Evolutionary conservation across 30 jellyfish, hydroid and myxozoan species (phyloP).

Genomic region (Mastigias papua): DNA sequence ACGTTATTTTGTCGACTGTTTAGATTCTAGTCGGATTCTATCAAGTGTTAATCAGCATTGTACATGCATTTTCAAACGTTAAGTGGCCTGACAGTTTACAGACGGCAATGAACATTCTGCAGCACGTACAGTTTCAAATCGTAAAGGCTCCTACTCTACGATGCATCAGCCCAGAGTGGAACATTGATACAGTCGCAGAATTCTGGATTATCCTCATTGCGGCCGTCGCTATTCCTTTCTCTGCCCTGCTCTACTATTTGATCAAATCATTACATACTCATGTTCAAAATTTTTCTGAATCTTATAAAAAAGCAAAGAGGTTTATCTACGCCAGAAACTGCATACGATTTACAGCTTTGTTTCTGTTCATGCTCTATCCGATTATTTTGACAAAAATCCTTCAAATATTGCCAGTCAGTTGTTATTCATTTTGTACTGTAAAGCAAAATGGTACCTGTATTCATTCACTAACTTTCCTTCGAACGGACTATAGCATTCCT

Average conservation of each 20-base stretch:
- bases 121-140: slow-evolving; percentile 25
- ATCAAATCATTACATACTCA: neutral
- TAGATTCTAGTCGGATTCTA: slow-evolving; percentile 21
- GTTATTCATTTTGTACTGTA: slow-evolving; percentile 43
- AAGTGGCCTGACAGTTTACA: neutral
- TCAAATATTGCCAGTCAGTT: slow-evolving; percentile 41
- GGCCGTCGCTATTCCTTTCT: slow-evolving; percentile 23
- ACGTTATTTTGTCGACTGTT: slow-evolving; percentile 14
- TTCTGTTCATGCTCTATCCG: neutral
- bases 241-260: neutral
- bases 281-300: neutral
- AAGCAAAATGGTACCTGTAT: slow-evolving; percentile 26
- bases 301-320: neutral
- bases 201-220: neutral
- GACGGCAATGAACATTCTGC: neutral
- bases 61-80: neutral
- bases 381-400: neutral
- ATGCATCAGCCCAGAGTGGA: neutral
- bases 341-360: slow-evolving; percentile 22
- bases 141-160: slow-evolving; percentile 34
- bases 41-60: neutral
- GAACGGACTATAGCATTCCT: slow-evolving; percentile 61
- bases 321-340: neutral
- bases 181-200: neutral
- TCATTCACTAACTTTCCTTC: slow-evolving; percentile 34